phyloP scores from a whole-genome alignment of 1,140 invertebrate genomes.

The Meloidogyne hapla region DNA sequence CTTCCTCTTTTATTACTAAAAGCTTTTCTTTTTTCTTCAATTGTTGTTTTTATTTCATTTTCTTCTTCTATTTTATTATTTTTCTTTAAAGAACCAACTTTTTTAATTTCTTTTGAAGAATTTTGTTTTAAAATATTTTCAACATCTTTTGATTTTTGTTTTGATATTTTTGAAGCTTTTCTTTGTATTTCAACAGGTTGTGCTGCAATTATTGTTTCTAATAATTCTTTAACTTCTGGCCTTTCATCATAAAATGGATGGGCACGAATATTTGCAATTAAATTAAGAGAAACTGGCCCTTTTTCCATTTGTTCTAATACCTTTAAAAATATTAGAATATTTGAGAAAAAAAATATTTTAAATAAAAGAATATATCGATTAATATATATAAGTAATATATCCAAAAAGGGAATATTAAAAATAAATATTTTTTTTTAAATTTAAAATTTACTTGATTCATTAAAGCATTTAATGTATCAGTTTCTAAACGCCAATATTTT shows the following conservation, averaged over 20 bases:
- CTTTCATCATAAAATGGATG: constrained; percentile 60
- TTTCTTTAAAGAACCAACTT: neutral
- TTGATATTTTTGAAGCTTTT: constrained; percentile 58
- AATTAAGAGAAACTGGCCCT: constrained; percentile 59
- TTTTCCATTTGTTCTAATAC: constrained; percentile 63
- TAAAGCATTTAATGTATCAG: constrained; percentile 58
- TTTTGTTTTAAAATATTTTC: constrained; percentile 13
- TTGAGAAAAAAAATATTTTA: no score
- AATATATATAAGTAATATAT: no score
- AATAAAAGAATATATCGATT: no score
- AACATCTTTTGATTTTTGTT: constrained; percentile 46
- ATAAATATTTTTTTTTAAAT: constrained; percentile 6
- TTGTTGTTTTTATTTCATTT: neutral
- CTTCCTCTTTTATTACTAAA: neutral
- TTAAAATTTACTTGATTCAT: constrained; percentile 56
- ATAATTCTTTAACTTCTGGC: constrained; percentile 62
- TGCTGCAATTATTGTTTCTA: constrained; percentile 61
- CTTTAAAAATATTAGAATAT: no score
- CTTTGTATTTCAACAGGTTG: constrained; percentile 60
- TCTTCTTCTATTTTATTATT: constrained; percentile 1
- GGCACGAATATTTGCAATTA: constrained; percentile 57
- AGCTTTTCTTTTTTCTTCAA: constrained; percentile 10
- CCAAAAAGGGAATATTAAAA: no score
- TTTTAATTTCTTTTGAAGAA: constrained; percentile 9
- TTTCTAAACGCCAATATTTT: constrained; percentile 52